phyloP scores from a whole-genome alignment of 2,888 invertebrate species.

The Nycteola revayana region DNA sequence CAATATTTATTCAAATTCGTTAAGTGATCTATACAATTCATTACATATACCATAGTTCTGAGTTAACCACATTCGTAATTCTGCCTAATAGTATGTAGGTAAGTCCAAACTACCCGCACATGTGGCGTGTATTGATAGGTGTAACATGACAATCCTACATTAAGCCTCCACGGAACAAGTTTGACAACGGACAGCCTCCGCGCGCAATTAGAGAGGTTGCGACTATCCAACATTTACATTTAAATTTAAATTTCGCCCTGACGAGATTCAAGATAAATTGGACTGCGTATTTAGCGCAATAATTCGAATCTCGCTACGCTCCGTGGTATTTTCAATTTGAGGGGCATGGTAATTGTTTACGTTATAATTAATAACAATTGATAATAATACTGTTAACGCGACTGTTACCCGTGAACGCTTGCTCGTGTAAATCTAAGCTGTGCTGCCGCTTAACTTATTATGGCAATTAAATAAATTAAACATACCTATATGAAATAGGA shows the following conservation, averaged over 20 bases:
- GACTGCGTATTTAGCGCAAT: conserved; percentile 72
- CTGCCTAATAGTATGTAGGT: too few relatives aligned
- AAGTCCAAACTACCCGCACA: conserved; percentile 1
- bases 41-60: too few relatives aligned
- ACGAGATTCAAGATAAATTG: conserved; percentile 78
- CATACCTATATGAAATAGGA: too few relatives aligned
- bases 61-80: too few relatives aligned
- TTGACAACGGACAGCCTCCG: conserved; percentile 63
- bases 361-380: conserved; percentile 72
- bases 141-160: conserved; percentile 39
- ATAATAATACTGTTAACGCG: conserved; percentile 57
- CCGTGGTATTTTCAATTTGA: conserved; percentile 65
- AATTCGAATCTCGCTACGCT: conserved; percentile 60
- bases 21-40: too few relatives aligned
- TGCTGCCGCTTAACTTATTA: conserved; percentile 26
- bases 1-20: too few relatives aligned
- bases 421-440: conserved; percentile 29
- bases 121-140: conserved; percentile 24
- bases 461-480: too few relatives aligned
- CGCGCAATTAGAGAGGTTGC: conserved; percentile 70
- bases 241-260: conserved; percentile 79
- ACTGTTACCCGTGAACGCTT: conserved; percentile 26
- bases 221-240: conserved; percentile 76
- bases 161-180: conserved; percentile 48
- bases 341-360: conserved; percentile 69